Base-by-base conservation (phyloP, 2,113 vertebrate genomes). In the Pollachius pollachius region DNA sequence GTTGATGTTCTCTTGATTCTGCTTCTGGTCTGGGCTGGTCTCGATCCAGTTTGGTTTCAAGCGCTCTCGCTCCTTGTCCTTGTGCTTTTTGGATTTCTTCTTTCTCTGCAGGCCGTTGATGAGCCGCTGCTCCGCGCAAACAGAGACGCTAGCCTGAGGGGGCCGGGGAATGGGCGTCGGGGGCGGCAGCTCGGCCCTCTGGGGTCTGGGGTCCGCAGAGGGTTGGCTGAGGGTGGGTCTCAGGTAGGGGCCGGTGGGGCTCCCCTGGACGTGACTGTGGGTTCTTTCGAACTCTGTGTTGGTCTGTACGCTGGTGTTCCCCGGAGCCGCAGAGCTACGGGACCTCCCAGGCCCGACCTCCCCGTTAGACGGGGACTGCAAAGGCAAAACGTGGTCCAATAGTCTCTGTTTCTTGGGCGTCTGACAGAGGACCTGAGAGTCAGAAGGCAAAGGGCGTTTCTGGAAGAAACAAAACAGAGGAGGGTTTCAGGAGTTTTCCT, bases 41-140 rank as follows among this genome's bases (percentile, higher is more conserved):
- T 93, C 91, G 25, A 89, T 86, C 88, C 93, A 89, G 63, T 89
- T 88, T 23, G 87, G 70, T 87, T 91, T 93, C 81, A 92, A 83
- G 52, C 81, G 88, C 65, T 91, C 89, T 1, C 85, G 48, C 21
- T 91, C 90, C 65, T 87, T 90, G 62, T 92, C 92, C 87, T 93
- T 94, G 81, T 93, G 90, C 85, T 92, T 93, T 79, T 92, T 92
- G 72, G 90, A 89, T 78, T 79, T 91, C 73, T 92, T 92, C 88
- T 88, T 93, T 73, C 87, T 91, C 72, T 91, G 90, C 59, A 90
- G 90, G 72, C 81, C 74, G 3, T 84, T 90, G 61, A 71, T 59
- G 19, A 89, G 64, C 67, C 81, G 87, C 65, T 84, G 79, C 23
- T 89, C 88, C 34, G 81, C 76, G 83, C 86, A 86, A 61, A 79